Evolutionary conservation across 2,888 invertebrate genomes (phyloP), one percentile per base, ranked within the genome.

Genomic region (Nasonia oneida): DNA sequence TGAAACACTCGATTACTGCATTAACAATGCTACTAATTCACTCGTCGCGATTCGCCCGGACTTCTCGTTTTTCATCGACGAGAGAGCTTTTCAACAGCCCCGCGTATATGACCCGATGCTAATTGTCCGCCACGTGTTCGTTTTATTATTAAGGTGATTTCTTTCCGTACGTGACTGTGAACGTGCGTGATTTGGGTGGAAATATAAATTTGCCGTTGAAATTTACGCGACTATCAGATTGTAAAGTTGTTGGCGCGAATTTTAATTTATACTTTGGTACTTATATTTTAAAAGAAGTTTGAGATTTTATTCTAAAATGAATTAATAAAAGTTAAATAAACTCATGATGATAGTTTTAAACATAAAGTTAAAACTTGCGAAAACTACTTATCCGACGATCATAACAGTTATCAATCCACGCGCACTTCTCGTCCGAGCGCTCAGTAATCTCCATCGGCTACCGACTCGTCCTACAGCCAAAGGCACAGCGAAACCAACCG

Each of bases 1-100:
- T 92, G 91, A 92, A 90, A 91, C 91, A 90, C 91, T 91, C 91
- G 91, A 92, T 92, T 91, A 92, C 91, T 91, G 90, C 91, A 92
- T 92, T 92, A 92, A 92, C 91, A 92, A 90, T 91, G 88, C 89
- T 90, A 89, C 90, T 90, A 90, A 91, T 91, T 91, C 90, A 89
- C 85, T 86, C 42, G 37, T 86, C 53, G 37, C 33, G 53, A 77
- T 78, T 78, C 37, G 15, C 37, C n/a, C 80, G 0, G n/a, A 57
- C 29, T 39, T 53, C 15, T 23, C 10, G 33, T 67, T 83, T 77
- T 83, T 83, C 61, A 61, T 18, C 42, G 39, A 57, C 5, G 10
- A 15, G 33, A 29, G 39, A 37, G 78, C 61, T 83, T 83, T 78
- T 50, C 70, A 29, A 29, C 15, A 33, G 29, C 57, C n/a, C 53